Conservation (phyloP, 2,888 invertebrate genomes). For the Cephonodes hylas region DNA sequence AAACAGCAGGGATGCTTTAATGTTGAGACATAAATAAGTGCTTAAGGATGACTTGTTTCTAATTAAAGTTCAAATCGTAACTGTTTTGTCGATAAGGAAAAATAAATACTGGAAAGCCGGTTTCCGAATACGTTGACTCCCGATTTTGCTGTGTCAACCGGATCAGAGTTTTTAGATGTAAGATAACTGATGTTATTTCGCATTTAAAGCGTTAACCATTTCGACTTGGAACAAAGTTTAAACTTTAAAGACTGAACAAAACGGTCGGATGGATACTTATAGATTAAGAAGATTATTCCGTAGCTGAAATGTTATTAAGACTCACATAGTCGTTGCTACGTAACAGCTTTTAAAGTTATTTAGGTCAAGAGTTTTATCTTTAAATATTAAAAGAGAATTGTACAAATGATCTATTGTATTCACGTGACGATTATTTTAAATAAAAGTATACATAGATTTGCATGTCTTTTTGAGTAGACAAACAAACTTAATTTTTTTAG, state of each 20-base stretch:
- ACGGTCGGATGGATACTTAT: background rate
- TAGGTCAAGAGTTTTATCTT: background rate
- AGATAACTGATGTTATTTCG: background rate
- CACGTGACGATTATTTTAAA: no score
- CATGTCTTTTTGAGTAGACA: no score
- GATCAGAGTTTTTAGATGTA: background rate
- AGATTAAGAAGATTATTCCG: background rate
- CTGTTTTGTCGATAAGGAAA: background rate
- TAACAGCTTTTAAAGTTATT: background rate
- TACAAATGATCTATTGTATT: no score
- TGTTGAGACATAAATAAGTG: no score
- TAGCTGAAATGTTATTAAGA: background rate
- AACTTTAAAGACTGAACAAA: background rate
- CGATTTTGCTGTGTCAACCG: background rate
- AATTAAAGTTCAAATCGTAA: no score
- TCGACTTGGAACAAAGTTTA: background rate
- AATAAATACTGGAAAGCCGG: background rate
- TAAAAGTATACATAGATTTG: no score
- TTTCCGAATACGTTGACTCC: background rate
- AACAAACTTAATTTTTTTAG: no score
- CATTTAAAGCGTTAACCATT: background rate
- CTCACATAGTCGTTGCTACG: background rate
- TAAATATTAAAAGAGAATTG: background rate
- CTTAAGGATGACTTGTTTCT: no score
- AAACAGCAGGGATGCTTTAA: no score